A percentile compares a stretch with the other conserved stretches of the same genome.
Evolutionary conservation across 1,140 invertebrate genomes (phyloP).

Genomic region (Drosophila nigrodunni): DNA sequence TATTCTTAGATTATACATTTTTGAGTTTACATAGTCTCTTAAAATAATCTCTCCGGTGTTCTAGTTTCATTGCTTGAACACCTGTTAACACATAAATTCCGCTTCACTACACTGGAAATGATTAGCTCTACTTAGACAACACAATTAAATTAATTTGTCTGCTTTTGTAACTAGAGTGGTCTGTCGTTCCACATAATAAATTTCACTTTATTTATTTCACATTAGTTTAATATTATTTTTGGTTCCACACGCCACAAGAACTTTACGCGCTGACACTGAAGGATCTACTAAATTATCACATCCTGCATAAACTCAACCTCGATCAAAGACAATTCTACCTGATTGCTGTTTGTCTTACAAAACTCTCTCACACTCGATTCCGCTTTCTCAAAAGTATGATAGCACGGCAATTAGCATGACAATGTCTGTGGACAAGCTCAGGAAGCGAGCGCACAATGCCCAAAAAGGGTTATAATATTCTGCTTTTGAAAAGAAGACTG

Average conservation of each 20-base stretch:
- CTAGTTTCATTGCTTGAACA: too few relatives aligned
- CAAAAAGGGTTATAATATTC: constrained; percentile 19
- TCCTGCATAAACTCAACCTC: constrained; percentile 8
- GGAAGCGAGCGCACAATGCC: constrained; percentile 37
- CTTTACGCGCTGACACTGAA: constrained; percentile 44
- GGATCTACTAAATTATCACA: constrained; percentile 47
- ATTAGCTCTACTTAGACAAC: background rate
- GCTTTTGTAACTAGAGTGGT: too few relatives aligned
- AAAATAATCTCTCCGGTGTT: too few relatives aligned
- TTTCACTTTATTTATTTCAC: background rate
- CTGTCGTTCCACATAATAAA: too few relatives aligned
- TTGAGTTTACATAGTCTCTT: too few relatives aligned
- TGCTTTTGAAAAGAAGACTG: constrained; percentile 22
- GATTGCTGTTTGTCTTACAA: constrained; percentile 25
- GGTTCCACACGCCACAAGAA: constrained; percentile 32
- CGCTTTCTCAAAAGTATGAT: constrained; percentile 16
- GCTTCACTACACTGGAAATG: background rate
- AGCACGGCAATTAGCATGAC: constrained; percentile 73
- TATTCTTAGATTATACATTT: too few relatives aligned
- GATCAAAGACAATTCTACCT: constrained; percentile 32
- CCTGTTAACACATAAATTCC: background rate
- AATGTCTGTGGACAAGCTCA: constrained; percentile 58
- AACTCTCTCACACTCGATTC: background rate
- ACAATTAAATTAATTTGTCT: background rate
- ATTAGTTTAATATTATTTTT: background rate